Percentiles rank a stretch among this genome's conserved stretches.
phyloP scores from a whole-genome alignment of 2,888 invertebrate species.

The Chrysolina americana region DNA sequence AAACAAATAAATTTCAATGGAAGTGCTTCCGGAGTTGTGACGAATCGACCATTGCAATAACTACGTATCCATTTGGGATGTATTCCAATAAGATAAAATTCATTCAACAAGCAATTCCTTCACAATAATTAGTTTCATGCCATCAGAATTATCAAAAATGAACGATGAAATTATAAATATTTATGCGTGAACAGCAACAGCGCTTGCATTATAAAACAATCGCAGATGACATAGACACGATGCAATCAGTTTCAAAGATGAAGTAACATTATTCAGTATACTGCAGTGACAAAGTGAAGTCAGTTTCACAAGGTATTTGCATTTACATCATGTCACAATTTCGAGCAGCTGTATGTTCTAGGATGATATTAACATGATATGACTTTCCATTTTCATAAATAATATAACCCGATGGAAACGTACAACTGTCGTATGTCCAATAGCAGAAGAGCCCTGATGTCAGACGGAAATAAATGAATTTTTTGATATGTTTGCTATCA shows the following conservation, averaged over 20 bases:
- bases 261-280: not conserved
- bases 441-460: not conserved
- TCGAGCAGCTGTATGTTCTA: not conserved
- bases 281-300: not conserved
- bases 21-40: no score
- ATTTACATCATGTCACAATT: not conserved
- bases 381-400: conserved; percentile 5
- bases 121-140: no score
- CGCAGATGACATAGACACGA: not conserved
- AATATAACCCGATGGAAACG: not conserved
- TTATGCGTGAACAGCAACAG: no score
- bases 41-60: no score
- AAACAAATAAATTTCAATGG: no score
- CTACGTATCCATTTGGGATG: no score
- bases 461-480: not conserved
- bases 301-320: not conserved
- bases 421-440: not conserved
- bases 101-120: no score
- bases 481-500: not conserved
- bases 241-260: not conserved
- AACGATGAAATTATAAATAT: no score
- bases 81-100: no score
- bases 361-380: conserved; percentile 3
- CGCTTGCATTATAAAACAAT: not conserved
- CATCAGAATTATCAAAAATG: no score